These are phyloP conservation scores for Protobothrops flavoviridis DNA, from an alignment of 2,113 vertebrate genomes.

Conservation along the genomic window DNA sequence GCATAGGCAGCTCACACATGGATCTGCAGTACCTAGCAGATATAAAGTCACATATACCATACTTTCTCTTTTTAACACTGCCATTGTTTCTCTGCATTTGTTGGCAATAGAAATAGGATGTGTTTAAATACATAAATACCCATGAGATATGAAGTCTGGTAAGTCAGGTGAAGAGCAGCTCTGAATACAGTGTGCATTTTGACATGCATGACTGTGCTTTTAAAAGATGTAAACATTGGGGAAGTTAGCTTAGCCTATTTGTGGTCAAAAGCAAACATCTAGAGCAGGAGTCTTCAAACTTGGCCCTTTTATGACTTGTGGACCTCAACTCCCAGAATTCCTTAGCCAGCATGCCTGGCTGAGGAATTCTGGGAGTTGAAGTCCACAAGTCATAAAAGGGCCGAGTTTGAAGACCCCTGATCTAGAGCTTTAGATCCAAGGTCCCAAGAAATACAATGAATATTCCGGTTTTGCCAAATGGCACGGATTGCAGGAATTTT, in stretches of 20 bases:
- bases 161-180: not conserved
- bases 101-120: not conserved
- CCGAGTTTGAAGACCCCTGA: too few species aligned
- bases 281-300: too few species aligned
- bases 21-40: not conserved
- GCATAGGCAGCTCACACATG: not conserved
- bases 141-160: not conserved
- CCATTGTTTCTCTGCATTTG: not conserved
- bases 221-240: not conserved
- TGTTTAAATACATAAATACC: not conserved
- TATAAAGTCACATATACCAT: not conserved
- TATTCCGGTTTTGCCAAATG: not conserved
- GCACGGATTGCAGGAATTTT: not conserved
- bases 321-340: too few species aligned
- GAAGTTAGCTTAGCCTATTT: not conserved
- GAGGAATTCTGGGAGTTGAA: too few species aligned
- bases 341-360: too few species aligned
- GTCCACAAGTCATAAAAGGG: too few species aligned
- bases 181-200: not conserved
- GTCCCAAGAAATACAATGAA: not conserved
- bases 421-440: not conserved
- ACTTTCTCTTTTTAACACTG: not conserved
- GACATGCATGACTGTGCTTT: not conserved
- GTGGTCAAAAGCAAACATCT: not conserved
- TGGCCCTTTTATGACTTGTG: too few species aligned